Base-by-base conservation (phyloP, 2,113 vertebrate genomes). In the Oostethus manadensis region DNA sequence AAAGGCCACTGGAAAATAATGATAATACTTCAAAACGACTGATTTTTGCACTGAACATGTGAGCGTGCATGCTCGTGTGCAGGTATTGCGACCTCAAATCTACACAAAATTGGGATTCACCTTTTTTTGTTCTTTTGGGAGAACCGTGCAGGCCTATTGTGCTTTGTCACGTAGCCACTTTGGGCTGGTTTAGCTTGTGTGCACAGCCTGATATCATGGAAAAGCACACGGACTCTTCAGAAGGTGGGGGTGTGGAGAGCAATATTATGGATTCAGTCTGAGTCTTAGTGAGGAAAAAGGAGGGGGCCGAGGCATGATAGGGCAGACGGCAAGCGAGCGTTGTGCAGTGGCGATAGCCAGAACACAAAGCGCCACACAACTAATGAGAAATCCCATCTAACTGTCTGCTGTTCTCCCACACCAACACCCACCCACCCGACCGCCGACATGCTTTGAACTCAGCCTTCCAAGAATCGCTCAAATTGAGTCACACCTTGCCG, bases 351-450 rank as follows among this genome's bases (percentile, higher is more conserved):
- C 35, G 74, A 70, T 78, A 60, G 76, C 70, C 76, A 13, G 82
- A 62, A 70, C 77, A 69, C 70, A 14, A 81, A 83, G 81, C 68
- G 69, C 83, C 75, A 69, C 59, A 57, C 44, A n/a, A 60, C 79
- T 82, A 88, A 88, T 87, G 86, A 86, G 81, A 85, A 84, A 79
- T 82, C 76, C 73, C 71, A 72, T 80, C 72, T 68, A 67, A 77
- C 70, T 58, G 79, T 75, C 80, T 66, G 64, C 74, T 55, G 45
- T 60, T 63, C 68, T 70, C 59, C 71, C 70, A 63, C 70, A 13
- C 65, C 51, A 51, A 61, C 69, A 1, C 50, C 72, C 62, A 57
- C 69, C 70, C 26, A 3, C 26, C 26, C 26, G 3, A 3, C 79
- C 69, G 58, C 47, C 15, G 6, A 20, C 51, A 22, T 42, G 62